Conservation (phyloP, 2,888 invertebrate species). For the Epinotia bilunana region DNA sequence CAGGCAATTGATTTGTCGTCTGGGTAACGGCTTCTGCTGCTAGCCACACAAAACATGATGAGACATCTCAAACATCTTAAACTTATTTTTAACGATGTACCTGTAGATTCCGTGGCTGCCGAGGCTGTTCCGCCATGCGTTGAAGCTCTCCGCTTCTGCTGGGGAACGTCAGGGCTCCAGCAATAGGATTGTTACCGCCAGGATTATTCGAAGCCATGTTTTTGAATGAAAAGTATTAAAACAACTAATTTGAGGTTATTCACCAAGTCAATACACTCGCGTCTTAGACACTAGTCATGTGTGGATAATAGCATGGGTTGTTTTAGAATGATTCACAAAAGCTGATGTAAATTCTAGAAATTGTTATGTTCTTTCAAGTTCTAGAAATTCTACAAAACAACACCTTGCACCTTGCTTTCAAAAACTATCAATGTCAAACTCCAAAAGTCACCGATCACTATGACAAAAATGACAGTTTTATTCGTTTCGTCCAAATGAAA, state of each 20-base stretch:
- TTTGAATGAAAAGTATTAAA: conserved; percentile 15
- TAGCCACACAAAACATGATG: background rate
- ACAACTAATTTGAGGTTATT: conserved; percentile 22
- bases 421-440: conserved; percentile 22
- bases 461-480: background rate
- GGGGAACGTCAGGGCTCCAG: conserved; percentile 63
- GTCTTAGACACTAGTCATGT: conserved; percentile 2
- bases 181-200: conserved; percentile 54
- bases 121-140: conserved; percentile 60
- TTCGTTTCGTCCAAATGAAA: background rate
- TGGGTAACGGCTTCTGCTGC: too few relatives aligned
- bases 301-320: background rate
- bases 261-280: conserved; percentile 9
- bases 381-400: conserved; percentile 37
- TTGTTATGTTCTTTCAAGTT: conserved; percentile 26
- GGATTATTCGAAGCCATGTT: conserved; percentile 68
- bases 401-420: background rate
- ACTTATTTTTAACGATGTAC: conserved; percentile 49
- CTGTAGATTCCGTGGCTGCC: conserved; percentile 74
- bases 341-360: conserved; percentile 33
- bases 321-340: conserved; percentile 31
- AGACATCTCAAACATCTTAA: too few relatives aligned
- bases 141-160: conserved; percentile 52
- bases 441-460: background rate
- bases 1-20: too few relatives aligned